Base-by-base conservation (phyloP, 2,113 vertebrate genomes). In the Dromas ardeola region DNA sequence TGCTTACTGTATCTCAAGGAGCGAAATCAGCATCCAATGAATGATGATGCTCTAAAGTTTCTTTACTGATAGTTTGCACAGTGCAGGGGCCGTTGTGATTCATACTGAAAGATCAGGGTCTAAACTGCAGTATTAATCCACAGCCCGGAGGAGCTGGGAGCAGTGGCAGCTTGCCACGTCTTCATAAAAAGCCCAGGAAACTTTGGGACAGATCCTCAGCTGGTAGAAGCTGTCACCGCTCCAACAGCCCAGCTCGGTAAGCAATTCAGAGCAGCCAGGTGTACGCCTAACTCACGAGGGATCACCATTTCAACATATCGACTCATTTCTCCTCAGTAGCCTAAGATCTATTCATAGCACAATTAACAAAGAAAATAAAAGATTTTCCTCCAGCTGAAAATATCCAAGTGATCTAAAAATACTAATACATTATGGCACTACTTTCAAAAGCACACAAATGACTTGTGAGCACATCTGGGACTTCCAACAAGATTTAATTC, bases 231-330 rank as follows among this genome's bases (percentile, higher is more conserved):
- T 96, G 93, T 96, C 96, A 94, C 32, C 1, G 6, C 81, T 91
- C 74, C 87, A 93, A 81, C 74, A 93, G 74, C 66, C n/a, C 71
- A 86, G 90, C 90, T 85, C 26, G 5, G 88, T 82, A 94, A 93
- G 92, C 85, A 90, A 90, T 82, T 95, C 94, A 69, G 70, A 91
- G 71, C 66, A 88, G 86, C 91, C 95, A 95, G 95, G 93, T 96
- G 93, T 86, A 91, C 50, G 90, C 42, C 78, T 82, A 91, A 93
- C 40, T 76, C 96, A 87, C 10, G 10, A 73, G 94, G 88, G 96
- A 97, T 50, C 29, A 29, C 66, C 40, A 45, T 91, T 95, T 90
- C 89, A 84, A 89, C 61, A 56, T 62, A 92, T 40, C 0, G 2
- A 95, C 86, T 97, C 47, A 42, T 74, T 96, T 96, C 80, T 90